Percentiles rank a stretch among this genome's conserved stretches.
phyloP scores from a whole-genome alignment of 2,113 vertebrate species.

The Scopus umbretta region DNA sequence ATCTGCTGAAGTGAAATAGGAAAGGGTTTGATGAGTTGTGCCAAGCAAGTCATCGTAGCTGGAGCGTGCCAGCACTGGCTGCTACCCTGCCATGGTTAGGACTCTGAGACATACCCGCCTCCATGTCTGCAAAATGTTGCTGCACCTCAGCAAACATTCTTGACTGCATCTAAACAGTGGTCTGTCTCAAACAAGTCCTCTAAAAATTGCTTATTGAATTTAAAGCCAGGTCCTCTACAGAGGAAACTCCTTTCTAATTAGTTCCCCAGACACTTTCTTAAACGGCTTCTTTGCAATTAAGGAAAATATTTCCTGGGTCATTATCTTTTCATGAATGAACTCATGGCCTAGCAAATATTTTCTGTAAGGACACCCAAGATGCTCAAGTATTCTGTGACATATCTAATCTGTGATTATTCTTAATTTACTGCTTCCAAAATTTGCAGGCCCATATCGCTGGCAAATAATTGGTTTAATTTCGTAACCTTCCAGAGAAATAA shows the following conservation, averaged over 20 bases:
- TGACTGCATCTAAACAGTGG: neutral
- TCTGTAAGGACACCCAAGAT: constrained; percentile 36
- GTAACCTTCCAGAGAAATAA: constrained; percentile 19
- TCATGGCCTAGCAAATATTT: constrained; percentile 36
- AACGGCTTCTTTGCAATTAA: constrained; percentile 37
- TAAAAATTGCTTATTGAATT: constrained; percentile 22
- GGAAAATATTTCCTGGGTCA: constrained; percentile 31
- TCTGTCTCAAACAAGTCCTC: constrained; percentile 28
- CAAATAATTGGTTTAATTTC: constrained; percentile 35
- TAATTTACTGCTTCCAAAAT: constrained; percentile 45
- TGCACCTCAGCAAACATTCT: neutral
- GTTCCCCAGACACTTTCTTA: constrained; percentile 46
- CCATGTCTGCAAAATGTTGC: neutral
- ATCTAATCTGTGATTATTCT: constrained; percentile 38
- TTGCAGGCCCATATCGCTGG: neutral
- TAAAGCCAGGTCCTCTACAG: constrained; percentile 50
- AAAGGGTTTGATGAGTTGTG: neutral
- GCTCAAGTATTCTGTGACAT: constrained; percentile 1
- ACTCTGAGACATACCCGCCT: neutral
- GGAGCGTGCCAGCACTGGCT: neutral
- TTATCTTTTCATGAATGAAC: constrained; percentile 63
- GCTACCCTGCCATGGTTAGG: fast-evolving
- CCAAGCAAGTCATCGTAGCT: neutral
- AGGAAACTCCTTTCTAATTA: constrained; percentile 55
- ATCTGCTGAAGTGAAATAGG: neutral